These are phyloP conservation scores for Parauchenoglanis punctatus DNA, from an alignment of 2,797 vertebrate genomes.

Conservation along the genomic window DNA sequence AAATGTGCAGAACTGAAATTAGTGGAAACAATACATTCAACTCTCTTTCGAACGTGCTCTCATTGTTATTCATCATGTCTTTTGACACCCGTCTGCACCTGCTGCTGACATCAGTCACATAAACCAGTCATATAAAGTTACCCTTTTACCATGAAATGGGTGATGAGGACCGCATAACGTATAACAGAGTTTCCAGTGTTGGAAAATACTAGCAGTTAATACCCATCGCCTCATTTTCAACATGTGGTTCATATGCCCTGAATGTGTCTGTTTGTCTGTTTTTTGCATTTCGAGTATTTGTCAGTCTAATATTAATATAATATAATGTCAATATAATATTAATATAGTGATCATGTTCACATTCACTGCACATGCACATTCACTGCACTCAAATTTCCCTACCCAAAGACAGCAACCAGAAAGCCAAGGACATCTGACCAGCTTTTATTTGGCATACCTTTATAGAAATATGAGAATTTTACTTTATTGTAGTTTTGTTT, in stretches of 20 bases:
- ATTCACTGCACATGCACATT: neutral
- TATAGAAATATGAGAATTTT: neutral
- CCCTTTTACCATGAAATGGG: neutral
- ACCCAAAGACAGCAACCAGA: neutral
- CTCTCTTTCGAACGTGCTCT: neutral
- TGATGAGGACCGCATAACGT: neutral
- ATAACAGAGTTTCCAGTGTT: neutral
- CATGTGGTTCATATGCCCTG: neutral
- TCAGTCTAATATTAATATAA: neutral
- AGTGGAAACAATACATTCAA: neutral
- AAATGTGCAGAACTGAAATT: neutral
- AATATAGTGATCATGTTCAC: neutral
- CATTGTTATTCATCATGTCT: slow-evolving; percentile 2
- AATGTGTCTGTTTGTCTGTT: neutral
- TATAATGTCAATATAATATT: neutral
- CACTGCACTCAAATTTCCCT: neutral
- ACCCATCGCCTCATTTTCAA: neutral
- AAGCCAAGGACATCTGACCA: neutral
- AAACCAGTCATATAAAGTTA: neutral
- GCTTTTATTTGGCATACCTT: neutral
- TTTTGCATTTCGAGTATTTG: neutral
- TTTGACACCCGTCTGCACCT: neutral
- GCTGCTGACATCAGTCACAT: neutral
- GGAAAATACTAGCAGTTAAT: slow-evolving; percentile 15
- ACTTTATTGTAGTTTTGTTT: neutral